Base-by-base conservation (phyloP, 2,797 vertebrate genomes). In the Poecile montanus region DNA sequence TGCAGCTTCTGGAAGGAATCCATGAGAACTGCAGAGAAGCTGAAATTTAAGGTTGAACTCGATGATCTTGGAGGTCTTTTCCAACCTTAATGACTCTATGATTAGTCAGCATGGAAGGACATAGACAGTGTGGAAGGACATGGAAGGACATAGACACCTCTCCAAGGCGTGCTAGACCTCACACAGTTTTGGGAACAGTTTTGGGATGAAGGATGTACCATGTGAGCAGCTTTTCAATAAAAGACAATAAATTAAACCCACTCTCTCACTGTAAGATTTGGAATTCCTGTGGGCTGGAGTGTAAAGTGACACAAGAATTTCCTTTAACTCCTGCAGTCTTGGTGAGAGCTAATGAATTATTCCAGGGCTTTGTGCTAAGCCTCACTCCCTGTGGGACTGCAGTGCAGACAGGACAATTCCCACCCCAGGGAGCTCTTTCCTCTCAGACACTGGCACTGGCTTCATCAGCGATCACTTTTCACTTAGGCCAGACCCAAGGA, bases 261-360 rank as follows among this genome's bases (percentile, higher is more conserved):
- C 20, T 66, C 80, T 47, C 48, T 67, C 51, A 2, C 53, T 72
- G 57, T 17, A 10, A 50, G 61, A 45, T 32, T 10, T 50, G 63
- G 72, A 79, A 85, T 85, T 85, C 23, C n/a, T 6, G 42, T 18
- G 68, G 83, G 68, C 40, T 70, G 53, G 20, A 62, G 21, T 26
- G 42, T 30, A 56, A 94, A 89, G 72, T 1, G 11, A 62, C 22
- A 30, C 30, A 54, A 62, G 68, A 67, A 56, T 82, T 86, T 80
- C 61, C 76, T 3, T 1, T 47, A 90, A 70, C 61, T 58, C 17
- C 79, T 47, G 40, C 30, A 66, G 1, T 29, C 26, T 25, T 38
- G 32, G 18, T 57, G 92, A 89, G 67, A 89, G 76, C 44, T 90
- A 9, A 88, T 54, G 61, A 73, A 73, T 89, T 72, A 90, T 79